These are phyloP conservation scores for Pocillopora grandis DNA, from an alignment of 92 coral and sea anemone genomes.

Conservation along the genomic window DNA sequence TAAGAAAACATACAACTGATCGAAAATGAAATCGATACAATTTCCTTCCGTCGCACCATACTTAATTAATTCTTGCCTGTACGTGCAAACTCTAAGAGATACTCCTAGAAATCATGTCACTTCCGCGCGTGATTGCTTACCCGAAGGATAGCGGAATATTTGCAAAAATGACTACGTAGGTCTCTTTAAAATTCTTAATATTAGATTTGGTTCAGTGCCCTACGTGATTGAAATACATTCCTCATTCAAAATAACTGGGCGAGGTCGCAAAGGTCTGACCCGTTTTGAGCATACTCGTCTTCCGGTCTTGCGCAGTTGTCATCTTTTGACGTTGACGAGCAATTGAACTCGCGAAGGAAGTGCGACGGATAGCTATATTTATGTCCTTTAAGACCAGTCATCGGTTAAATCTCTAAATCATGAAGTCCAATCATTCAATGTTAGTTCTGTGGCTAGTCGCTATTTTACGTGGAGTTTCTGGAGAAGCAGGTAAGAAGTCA, in stretches of 20 bases:
- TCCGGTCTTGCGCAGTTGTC: constrained; percentile 30
- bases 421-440: not conserved
- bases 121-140: too few relatives aligned
- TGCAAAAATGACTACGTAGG: too few relatives aligned
- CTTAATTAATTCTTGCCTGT: too few relatives aligned
- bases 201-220: too few relatives aligned
- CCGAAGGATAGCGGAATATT: too few relatives aligned
- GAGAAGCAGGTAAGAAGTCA: constrained; percentile 2
- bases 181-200: too few relatives aligned
- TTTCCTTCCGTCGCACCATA: too few relatives aligned
- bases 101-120: too few relatives aligned
- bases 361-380: not conserved
- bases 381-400: not conserved
- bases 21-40: too few relatives aligned
- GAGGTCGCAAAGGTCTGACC: constrained; percentile 27
- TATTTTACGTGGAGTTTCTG: not conserved
- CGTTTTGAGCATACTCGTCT: not conserved
- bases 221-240: not conserved
- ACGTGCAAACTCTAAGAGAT: too few relatives aligned
- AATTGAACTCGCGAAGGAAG: constrained; percentile 5
- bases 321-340: not conserved
- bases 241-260: not conserved
- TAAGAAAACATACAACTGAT: too few relatives aligned
- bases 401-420: not conserved
- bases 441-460: not conserved